Conservation (phyloP, 2,888 invertebrate species). For the Cabera pusaria region DNA sequence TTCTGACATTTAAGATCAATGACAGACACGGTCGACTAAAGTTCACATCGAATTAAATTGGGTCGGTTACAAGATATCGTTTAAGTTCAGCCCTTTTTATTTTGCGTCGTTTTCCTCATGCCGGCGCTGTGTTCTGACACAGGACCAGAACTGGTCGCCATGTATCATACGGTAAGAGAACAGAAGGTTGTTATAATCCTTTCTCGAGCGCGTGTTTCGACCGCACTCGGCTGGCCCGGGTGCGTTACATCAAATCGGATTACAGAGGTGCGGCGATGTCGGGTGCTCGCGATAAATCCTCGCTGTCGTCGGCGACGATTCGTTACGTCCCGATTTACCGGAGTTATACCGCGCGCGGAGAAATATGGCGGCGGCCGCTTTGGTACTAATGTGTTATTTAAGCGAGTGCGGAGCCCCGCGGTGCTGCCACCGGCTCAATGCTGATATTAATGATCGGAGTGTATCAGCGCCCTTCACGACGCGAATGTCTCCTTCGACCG, state of each 20-base stretch:
- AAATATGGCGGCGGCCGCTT: constrained; percentile 74
- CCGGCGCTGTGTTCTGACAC: too few relatives aligned
- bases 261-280: constrained; percentile 53
- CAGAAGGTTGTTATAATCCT: too few relatives aligned
- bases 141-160: constrained; percentile 7
- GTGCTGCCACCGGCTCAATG: constrained; percentile 72
- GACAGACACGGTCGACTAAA: too few relatives aligned
- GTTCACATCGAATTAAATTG: too few relatives aligned
- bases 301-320: constrained; percentile 70
- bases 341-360: constrained; percentile 59
- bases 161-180: constrained; percentile 11
- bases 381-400: constrained; percentile 77
- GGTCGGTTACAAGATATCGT: too few relatives aligned
- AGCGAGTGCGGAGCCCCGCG: constrained; percentile 66
- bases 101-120: too few relatives aligned
- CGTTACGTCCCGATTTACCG: constrained; percentile 73
- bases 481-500: constrained; percentile 60
- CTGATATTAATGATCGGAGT: constrained; percentile 71
- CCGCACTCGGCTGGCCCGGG: constrained; percentile 18
- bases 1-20: too few relatives aligned
- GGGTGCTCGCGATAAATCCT: constrained; percentile 76
- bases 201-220: not conserved
- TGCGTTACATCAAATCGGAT: constrained; percentile 63
- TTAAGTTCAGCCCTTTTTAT: too few relatives aligned
- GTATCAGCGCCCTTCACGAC: constrained; percentile 55